Conservation (phyloP, 2,113 vertebrate species). For the Prinia subflava region DNA sequence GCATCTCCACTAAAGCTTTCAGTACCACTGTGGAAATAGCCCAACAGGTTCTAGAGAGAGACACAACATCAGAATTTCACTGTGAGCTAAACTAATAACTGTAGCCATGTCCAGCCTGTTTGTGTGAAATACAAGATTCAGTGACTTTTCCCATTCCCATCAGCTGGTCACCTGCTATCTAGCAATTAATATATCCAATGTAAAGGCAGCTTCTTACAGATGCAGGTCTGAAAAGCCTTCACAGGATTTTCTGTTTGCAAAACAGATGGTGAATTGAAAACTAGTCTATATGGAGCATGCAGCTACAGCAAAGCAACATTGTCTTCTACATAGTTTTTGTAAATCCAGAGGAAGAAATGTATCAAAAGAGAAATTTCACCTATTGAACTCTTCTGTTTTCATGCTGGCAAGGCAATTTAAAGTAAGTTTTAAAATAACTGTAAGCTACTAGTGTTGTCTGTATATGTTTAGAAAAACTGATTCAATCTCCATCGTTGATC, state of each 20-base stretch:
- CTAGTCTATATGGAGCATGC: neutral
- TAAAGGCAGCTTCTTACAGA: neutral
- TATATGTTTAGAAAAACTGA: neutral
- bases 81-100: neutral
- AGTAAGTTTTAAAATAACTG: neutral
- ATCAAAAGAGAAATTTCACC: neutral
- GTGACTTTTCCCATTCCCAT: neutral
- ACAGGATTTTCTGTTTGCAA: neutral
- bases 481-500: neutral
- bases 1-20: slow-evolving; percentile 93
- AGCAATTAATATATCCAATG: neutral
- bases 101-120: neutral
- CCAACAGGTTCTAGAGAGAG: slow-evolving; percentile 85
- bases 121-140: neutral
- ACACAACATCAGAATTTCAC: slow-evolving; percentile 21
- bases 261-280: neutral
- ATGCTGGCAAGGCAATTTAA: neutral
- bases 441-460: neutral
- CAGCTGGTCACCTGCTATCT: neutral
- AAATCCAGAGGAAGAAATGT: neutral
- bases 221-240: neutral
- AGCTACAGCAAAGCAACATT: neutral
- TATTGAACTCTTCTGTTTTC: neutral
- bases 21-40: slow-evolving; percentile 91
- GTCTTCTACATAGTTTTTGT: neutral